Base-by-base conservation (phyloP, 2,888 invertebrate genomes). In the Rosalia funebris region DNA sequence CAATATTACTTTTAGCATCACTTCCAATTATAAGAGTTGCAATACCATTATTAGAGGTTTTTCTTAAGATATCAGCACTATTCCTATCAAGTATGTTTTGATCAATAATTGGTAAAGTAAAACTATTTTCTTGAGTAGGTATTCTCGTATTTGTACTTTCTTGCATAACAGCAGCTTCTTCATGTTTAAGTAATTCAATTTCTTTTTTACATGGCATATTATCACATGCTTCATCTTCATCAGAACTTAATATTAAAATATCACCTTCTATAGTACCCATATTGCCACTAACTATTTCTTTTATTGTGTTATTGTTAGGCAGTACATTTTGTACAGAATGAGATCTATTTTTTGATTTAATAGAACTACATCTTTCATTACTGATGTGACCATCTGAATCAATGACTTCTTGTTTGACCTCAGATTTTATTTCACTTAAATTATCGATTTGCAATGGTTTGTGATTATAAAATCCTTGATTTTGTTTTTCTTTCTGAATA, bases 391-490 rank as follows among this genome's bases (percentile, higher is more conserved):
- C 41, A 7, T n/a, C 14, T 11, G 20, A 14, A 32, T 53, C 53
- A 32, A 41, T 17, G 7, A 41, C 25, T 16, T 50, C 53, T 16
- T 31, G n/a, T 9, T 53, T 42, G 2, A 32, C 3, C 2, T 53
- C 31, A 1, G 12, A 10, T 7, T 41, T 52, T 16, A 31, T 31
- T 3, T 52, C 41, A 12, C 11, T 12, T 31, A 15, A 14, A 14
- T 1, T 31, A 25, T 46, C 4, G 10, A 1, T 7, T 25, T 12
- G n/a, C 1, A 53, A 31, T 19, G 53, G 53, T 19, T 9, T 53
- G n/a, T 53, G 53, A 41, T n/a, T 42, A 12, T 31, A 12, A 53
- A 53, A 37, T n/a, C 16, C 11, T 32, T 32, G 0, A 11, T 17
- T 16, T 5, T 41, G 31, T 53, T 32, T 53, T 16, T 42, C 42